Base-by-base conservation (phyloP, 92 coral and sea anemone species). In the Bergia puertoricense region DNA sequence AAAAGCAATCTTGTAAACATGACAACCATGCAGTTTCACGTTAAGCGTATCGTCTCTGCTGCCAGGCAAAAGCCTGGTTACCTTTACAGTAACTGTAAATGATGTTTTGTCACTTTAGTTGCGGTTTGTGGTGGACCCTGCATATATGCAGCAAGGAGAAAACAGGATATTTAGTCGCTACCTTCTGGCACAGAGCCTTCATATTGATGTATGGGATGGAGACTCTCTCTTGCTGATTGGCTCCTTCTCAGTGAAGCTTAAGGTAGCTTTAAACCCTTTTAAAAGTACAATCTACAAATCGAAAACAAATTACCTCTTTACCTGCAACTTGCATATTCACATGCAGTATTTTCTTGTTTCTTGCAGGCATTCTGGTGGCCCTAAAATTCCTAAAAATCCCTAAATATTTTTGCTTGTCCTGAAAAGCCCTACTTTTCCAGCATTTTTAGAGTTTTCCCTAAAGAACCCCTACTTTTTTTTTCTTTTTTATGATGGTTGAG, bases 121-220 rank as follows among this genome's bases (percentile, higher is more conserved):
- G 57, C 95, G 95, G 43, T 95, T 94, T 81, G 79, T 94, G 88
- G 90, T 95, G 50, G 99, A 97, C 74, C 99, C 99, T 51, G 91
- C 97, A 0, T 92, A 88, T 81, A 94, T 97, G 99, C 98, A 97
- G 79, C 96, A 94, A n/a, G 97, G 99, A 67, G 99, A 97, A 88
- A 91, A 84, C 81, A 93, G 93, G 51, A 95, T 95, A 86, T 94
- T 97, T 54, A 77, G 93, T 88, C 93, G 94, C 37, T 97, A 97
- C 86, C 93, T 97, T 10, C 86, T 92, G 42, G 90, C 89, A 15
- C 99, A 97, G 87, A 66, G 87, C 46, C 89, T 97, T 45, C 99
- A 97, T 67, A 82, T 97, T 79, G 99, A 97, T 75, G 98, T 97
- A 23, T 97, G 99, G 99, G 96, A 95, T 84, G 99, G 99, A 23